These are phyloP conservation scores for Camponotus vicinus DNA, from an alignment of 1,140 invertebrate genomes.

Conservation along the genomic window DNA sequence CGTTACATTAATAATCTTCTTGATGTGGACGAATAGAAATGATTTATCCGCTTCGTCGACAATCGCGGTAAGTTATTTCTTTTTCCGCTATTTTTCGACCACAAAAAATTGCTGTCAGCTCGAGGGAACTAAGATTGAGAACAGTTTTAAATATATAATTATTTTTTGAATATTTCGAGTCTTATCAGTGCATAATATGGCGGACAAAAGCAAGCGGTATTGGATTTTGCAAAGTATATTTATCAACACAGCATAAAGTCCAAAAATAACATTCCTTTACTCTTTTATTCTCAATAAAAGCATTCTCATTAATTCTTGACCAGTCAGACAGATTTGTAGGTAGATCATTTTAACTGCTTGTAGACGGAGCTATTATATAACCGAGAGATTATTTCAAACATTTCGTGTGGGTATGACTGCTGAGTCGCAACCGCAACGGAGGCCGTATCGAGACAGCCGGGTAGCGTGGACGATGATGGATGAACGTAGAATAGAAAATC, in stretches of 20 bases:
- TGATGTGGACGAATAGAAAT: no score
- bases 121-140: no score
- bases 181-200: no score
- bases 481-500: constrained; percentile 78
- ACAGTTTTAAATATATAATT: no score
- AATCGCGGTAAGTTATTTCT: no score
- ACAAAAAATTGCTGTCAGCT: no score
- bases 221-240: neutral
- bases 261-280: neutral
- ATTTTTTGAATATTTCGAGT: no score
- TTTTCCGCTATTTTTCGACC: no score
- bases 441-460: constrained; percentile 53
- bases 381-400: constrained; percentile 41
- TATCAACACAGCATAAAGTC: neutral
- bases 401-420: constrained; percentile 40
- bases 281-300: neutral
- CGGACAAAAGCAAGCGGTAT: no score
- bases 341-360: constrained; percentile 6
- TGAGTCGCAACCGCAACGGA: constrained; percentile 52
- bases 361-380: constrained; percentile 9
- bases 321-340: neutral
- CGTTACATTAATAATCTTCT: no score
- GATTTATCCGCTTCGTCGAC: no score
- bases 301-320: neutral
- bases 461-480: constrained; percentile 77